phyloP scores from a whole-genome alignment of 1,140 invertebrate genomes.

The Lordiphosa mommai region DNA sequence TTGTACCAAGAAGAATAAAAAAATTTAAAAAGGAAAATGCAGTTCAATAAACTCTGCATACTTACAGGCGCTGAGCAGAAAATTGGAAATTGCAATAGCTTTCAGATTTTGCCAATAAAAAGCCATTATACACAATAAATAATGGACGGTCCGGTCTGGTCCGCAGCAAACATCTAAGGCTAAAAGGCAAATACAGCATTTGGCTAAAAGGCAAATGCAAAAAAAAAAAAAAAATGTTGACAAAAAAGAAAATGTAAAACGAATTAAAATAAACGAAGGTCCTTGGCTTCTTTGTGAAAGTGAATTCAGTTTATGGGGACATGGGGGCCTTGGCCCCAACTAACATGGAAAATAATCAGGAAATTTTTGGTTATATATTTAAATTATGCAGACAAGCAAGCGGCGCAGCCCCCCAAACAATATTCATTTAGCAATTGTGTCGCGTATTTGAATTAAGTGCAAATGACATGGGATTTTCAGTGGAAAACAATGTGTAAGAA shows the following conservation, averaged over 20 bases:
- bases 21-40: slow-evolving; percentile 19
- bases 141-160: slow-evolving; percentile 13
- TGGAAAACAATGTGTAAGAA: slow-evolving; percentile 39
- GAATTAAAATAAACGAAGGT: slow-evolving; percentile 49
- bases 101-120: slow-evolving; percentile 51
- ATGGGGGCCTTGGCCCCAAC: no score
- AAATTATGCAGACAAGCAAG: background rate
- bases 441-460: slow-evolving; percentile 79
- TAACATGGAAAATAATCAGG: background rate
- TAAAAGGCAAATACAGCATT: slow-evolving; percentile 57
- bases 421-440: slow-evolving; percentile 73
- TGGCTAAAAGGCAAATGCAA: slow-evolving; percentile 49
- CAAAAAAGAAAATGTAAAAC: slow-evolving; percentile 17
- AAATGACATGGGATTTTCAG: slow-evolving; percentile 76
- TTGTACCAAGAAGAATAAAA: slow-evolving; percentile 6
- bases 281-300: slow-evolving; percentile 35
- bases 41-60: slow-evolving; percentile 73
- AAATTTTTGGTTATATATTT: background rate
- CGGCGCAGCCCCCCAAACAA: slow-evolving; percentile 12
- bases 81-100: slow-evolving; percentile 26
- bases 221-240: slow-evolving; percentile 8
- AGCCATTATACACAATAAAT: slow-evolving; percentile 67
- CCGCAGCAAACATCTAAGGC: slow-evolving; percentile 12
- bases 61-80: slow-evolving; percentile 39
- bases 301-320: slow-evolving; percentile 14